Evolutionary conservation across 2,113 vertebrate species (phyloP).

Genomic region (Cichladusa arquata): DNA sequence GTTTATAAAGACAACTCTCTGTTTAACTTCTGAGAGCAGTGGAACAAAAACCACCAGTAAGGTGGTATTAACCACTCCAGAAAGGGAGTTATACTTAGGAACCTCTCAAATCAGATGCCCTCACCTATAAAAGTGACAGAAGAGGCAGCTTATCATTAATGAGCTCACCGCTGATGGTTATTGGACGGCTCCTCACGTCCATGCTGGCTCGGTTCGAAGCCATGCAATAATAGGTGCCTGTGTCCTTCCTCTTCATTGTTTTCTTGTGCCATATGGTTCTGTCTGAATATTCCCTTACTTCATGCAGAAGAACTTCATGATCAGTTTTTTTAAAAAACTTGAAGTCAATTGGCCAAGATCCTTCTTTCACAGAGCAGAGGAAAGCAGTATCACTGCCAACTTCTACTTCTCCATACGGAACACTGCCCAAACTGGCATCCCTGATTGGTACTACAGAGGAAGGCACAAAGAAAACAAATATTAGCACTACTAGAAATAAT

Average conservation of each 20-base stretch:
- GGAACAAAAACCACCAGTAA: neutral
- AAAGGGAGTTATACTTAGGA: neutral
- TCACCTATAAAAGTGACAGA: neutral
- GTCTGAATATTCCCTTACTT: neutral
- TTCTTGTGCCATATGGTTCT: neutral
- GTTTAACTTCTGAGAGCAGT: neutral
- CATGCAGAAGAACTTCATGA: neutral
- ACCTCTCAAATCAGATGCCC: neutral
- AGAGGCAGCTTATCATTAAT: neutral
- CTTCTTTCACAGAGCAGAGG: conserved; percentile 49
- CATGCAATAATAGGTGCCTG: conserved; percentile 49
- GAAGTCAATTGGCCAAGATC: conserved; percentile 63
- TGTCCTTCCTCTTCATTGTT: conserved; percentile 36
- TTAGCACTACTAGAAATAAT: neutral
- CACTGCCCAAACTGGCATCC: neutral
- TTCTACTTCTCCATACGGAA: conserved; percentile 19
- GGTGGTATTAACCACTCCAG: neutral
- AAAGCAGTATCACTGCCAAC: conserved; percentile 19
- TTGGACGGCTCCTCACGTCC: neutral
- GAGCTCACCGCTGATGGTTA: conserved; percentile 53
- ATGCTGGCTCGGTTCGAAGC: conserved; percentile 48
- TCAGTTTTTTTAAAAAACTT: conserved; percentile 55
- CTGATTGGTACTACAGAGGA: conserved; percentile 32
- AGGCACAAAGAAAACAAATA: neutral
- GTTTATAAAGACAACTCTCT: neutral